These are phyloP conservation scores for Diplodus sargus DNA, from an alignment of 2,797 vertebrate species.

Conservation along the genomic window DNA sequence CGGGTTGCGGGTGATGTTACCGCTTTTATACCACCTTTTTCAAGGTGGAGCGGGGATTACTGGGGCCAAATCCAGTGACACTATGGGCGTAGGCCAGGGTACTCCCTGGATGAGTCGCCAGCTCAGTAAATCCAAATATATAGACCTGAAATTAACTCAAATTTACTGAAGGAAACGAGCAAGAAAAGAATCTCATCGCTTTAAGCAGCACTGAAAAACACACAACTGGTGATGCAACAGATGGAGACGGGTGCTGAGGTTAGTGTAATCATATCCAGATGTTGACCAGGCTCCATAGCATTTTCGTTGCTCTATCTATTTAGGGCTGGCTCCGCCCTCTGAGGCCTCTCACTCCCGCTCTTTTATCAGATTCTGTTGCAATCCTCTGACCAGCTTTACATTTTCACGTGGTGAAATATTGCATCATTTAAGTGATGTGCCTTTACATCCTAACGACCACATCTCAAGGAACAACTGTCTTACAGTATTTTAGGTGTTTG, in stretches of 20 bases:
- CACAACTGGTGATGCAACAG: neutral
- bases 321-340: conserved; percentile 49
- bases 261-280: conserved; percentile 39
- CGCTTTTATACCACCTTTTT: too few species aligned
- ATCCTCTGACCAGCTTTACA: neutral
- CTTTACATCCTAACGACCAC: neutral
- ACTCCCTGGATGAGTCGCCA: too few species aligned
- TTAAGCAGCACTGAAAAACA: neutral
- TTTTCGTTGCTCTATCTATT: conserved; percentile 19
- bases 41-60: too few species aligned
- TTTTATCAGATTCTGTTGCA: neutral
- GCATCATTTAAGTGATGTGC: conserved; percentile 17
- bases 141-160: neutral
- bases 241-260: neutral
- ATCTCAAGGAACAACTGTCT: neutral
- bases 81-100: too few species aligned
- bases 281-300: conserved; percentile 46
- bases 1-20: too few species aligned
- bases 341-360: conserved; percentile 11
- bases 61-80: too few species aligned
- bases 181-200: neutral
- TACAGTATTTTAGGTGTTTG: neutral
- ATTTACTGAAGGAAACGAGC: neutral
- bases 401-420: conserved; percentile 36
- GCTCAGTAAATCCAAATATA: neutral